phyloP scores from a whole-genome alignment of 1,140 invertebrate species.

The Asobara japonica region DNA sequence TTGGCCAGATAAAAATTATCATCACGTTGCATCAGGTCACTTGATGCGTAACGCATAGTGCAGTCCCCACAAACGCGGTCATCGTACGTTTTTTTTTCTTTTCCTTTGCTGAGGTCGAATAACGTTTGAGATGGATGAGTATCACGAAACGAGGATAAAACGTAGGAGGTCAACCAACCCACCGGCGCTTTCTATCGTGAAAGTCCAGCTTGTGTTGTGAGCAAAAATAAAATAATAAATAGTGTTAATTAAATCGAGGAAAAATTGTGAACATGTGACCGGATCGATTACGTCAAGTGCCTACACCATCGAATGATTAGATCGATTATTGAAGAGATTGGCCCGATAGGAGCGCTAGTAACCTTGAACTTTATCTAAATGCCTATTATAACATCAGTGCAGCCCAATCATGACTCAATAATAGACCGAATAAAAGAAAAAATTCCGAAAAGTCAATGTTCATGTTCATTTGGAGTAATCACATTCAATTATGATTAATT shows the following conservation, averaged over 20 bases:
- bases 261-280: neutral
- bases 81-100: conserved; percentile 12
- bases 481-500: neutral
- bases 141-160: conserved; percentile 26
- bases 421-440: neutral
- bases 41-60: neutral
- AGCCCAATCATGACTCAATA: neutral
- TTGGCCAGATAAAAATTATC: neutral
- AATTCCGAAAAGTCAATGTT: neutral
- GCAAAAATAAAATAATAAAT: neutral
- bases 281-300: neutral
- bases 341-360: neutral
- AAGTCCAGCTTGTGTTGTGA: neutral
- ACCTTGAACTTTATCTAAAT: conserved; percentile 9
- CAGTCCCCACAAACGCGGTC: neutral
- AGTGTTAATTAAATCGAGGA: neutral
- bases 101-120: neutral
- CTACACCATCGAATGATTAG: no score
- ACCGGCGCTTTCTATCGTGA: conserved; percentile 22
- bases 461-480: neutral
- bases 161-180: conserved; percentile 19
- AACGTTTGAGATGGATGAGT: conserved; percentile 19
- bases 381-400: neutral
- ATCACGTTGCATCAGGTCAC: neutral
- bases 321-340: no score